These are phyloP conservation scores for Drosophila littoralis DNA, from an alignment of 1,140 invertebrate genomes.

Conservation along the genomic window DNA sequence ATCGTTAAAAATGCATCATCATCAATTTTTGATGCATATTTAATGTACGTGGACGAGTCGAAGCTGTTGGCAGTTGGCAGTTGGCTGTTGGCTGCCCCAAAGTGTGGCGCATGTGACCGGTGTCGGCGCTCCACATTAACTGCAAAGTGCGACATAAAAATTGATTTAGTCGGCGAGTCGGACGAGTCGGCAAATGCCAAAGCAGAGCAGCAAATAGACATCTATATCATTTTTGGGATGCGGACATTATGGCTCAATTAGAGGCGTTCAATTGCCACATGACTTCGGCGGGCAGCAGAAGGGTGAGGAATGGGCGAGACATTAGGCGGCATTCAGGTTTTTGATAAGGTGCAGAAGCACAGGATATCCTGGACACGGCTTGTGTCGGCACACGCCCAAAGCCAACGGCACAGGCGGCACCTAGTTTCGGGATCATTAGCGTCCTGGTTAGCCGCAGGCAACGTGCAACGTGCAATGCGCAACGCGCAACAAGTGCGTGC, in stretches of 20 bases:
- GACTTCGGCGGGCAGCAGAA: too few species aligned
- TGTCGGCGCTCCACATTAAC: conserved; percentile 58
- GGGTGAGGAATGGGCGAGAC: neutral
- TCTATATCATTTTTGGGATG: neutral
- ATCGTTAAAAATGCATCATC: conserved; percentile 84
- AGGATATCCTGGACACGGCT: conserved; percentile 37
- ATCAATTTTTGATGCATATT: conserved; percentile 83
- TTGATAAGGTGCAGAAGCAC: neutral
- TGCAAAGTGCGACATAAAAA: conserved; percentile 80
- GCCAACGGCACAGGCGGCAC: conserved; percentile 1
- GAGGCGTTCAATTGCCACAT: conserved; percentile 48
- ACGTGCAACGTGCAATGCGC: neutral
- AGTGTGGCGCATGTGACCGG: conserved; percentile 7
- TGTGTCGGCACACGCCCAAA: conserved; percentile 46
- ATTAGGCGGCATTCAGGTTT: neutral
- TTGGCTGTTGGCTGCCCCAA: conserved; percentile 23
- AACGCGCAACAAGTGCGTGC: conserved; percentile 44
- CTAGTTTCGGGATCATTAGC: conserved; percentile 35
- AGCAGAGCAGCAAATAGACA: neutral
- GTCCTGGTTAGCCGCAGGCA: conserved; percentile 46
- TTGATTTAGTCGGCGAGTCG: conserved; percentile 71
- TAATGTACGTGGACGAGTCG: conserved; percentile 65
- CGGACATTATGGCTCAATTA: conserved; percentile 71
- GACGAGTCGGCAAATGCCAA: conserved; percentile 38
- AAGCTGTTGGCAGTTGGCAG: too few species aligned